A percentile compares a stretch with the other conserved stretches of the same genome.
Evolutionary conservation across 92 coral and sea anemone species (phyloP).

Genomic region (Epizoanthus ramosus): DNA sequence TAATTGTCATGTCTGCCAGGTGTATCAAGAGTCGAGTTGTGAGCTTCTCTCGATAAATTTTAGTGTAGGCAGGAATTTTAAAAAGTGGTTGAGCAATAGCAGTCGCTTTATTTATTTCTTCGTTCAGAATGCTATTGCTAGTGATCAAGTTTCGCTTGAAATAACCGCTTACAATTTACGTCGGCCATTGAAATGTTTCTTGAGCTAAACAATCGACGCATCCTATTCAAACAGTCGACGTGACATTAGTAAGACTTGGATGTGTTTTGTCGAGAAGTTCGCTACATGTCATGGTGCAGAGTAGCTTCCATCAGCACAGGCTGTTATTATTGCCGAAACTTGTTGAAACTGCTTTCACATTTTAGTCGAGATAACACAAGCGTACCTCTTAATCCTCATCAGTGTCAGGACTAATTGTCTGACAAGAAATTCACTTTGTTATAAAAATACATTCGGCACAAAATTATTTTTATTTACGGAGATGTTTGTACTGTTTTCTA

Average conservation of each 20-base stretch:
- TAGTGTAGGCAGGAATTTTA: neutral
- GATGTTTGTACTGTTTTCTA: neutral
- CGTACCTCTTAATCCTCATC: neutral
- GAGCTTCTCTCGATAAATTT: conserved; percentile 16
- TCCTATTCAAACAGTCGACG: conserved; percentile 7
- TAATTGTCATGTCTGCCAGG: conserved; percentile 37
- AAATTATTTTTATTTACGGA: conserved; percentile 9
- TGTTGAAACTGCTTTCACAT: neutral
- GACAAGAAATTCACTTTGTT: neutral
- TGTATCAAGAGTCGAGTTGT: neutral
- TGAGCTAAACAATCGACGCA: neutral
- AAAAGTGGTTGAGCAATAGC: neutral
- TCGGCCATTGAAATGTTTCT: conserved; percentile 12
- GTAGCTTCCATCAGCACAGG: neutral
- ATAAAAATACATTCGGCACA: neutral
- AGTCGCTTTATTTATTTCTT: conserved; percentile 3
- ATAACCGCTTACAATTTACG: neutral
- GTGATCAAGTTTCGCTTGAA: conserved; percentile 13
- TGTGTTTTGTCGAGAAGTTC: conserved; percentile 18
- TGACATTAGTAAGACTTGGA: neutral
- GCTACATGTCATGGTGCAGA: neutral
- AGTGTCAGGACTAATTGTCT: neutral
- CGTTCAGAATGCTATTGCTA: neutral
- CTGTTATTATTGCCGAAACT: conserved; percentile 26
- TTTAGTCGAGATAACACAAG: conserved; percentile 1